These are phyloP conservation scores for Fistularia tabacaria DNA, from an alignment of 2,797 vertebrate species.

Conservation along the genomic window DNA sequence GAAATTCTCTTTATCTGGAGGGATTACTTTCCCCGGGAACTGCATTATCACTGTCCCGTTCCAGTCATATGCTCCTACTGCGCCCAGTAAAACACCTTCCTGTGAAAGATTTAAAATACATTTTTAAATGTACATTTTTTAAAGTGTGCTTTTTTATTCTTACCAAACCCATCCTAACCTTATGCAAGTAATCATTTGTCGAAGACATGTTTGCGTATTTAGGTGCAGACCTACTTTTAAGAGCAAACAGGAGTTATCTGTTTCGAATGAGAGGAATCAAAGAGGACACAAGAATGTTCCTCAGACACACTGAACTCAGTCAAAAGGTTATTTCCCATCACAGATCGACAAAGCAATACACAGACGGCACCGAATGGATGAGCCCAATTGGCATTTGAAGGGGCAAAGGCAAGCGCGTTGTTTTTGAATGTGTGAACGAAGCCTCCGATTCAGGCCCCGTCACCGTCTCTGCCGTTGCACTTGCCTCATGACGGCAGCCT, in stretches of 20 bases:
- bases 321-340: constrained; percentile 12
- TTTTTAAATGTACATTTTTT: too few species aligned
- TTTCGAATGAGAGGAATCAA: too few species aligned
- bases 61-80: constrained; percentile 96
- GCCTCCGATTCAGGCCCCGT: constrained; percentile 28
- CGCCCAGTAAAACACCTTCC: constrained; percentile 89
- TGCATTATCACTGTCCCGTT: constrained; percentile 93
- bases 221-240: too few species aligned
- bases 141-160: too few species aligned
- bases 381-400: not conserved
- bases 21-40: constrained; percentile 54
- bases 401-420: not conserved
- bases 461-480: not conserved
- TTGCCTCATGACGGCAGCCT: too few species aligned
- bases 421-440: constrained; percentile 7
- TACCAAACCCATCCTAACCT: too few species aligned
- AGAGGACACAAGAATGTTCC: too few species aligned
- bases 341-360: not conserved
- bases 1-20: constrained; percentile 78
- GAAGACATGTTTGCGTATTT: too few species aligned
- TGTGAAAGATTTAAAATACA: constrained; percentile 36
- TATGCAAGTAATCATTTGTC: too few species aligned
- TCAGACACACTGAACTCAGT: too few species aligned
- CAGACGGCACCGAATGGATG: not conserved
- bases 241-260: too few species aligned